These are phyloP conservation scores for Camptogramma bilineatum DNA, from an alignment of 2,888 invertebrate species.

Conservation along the genomic window DNA sequence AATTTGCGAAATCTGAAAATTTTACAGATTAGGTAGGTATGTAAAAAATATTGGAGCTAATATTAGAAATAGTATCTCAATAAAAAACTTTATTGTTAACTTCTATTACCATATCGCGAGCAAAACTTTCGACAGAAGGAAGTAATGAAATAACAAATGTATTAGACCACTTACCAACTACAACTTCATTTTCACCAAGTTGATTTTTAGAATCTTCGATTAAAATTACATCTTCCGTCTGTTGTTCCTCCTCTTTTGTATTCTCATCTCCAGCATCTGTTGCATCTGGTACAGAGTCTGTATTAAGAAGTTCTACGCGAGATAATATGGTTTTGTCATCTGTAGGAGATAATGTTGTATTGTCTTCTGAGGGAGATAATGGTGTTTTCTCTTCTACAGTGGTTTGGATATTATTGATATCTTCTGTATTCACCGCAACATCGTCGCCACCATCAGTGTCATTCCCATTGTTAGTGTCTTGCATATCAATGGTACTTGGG, in stretches of 20 bases:
- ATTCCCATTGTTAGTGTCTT: conserved; percentile 1
- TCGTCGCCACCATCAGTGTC: neutral
- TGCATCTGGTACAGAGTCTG: conserved; percentile 11
- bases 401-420: neutral
- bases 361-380: neutral
- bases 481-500: conserved; percentile 1
- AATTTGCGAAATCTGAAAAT: conserved; percentile 9
- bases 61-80: too few species aligned
- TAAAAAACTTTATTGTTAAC: too few species aligned
- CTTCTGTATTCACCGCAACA: neutral
- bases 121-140: neutral
- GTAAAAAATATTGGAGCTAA: neutral
- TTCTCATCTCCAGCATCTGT: neutral
- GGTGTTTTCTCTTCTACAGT: neutral
- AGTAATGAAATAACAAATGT: neutral
- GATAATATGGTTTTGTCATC: conserved; percentile 5
- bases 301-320: conserved; percentile 11
- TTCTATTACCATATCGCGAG: too few species aligned
- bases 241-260: conserved; percentile 3
- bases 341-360: neutral
- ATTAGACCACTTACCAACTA: conserved; percentile 8
- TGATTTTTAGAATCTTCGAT: neutral
- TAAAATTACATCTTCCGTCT: neutral
- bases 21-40: neutral
- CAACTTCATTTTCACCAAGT: conserved; percentile 12